Conservation (phyloP, 2,113 vertebrate genomes). For the Cyanoramphus novaezelandiae region DNA sequence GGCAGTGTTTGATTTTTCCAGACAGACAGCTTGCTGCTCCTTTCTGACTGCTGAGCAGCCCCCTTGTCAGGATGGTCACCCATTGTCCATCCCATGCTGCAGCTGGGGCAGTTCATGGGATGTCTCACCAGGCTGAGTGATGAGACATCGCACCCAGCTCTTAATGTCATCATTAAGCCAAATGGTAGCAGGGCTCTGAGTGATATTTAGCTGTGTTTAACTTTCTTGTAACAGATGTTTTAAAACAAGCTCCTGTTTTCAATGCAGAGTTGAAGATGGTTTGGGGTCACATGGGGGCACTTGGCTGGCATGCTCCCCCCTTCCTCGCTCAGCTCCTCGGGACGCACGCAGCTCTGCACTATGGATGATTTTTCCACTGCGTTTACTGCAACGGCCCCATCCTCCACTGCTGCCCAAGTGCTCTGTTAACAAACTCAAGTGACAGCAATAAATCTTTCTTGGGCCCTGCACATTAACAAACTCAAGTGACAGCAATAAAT, state of each 20-base stretch:
- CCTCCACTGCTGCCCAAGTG: background rate
- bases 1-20: background rate
- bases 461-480: background rate
- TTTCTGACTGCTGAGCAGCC: background rate
- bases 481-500: background rate
- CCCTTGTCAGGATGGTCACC: background rate
- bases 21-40: background rate
- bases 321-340: fast-evolving
- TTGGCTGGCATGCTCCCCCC: fast-evolving
- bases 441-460: background rate
- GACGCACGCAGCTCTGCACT: fast-evolving
- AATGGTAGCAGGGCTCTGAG: background rate
- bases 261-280: background rate
- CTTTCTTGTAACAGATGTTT: background rate
- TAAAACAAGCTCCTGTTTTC: background rate
- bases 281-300: background rate
- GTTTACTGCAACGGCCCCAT: background rate
- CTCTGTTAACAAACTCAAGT: background rate
- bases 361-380: background rate
- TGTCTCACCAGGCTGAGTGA: fast-evolving
- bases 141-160: background rate
- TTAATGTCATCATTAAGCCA: background rate
- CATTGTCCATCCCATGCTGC: fast-evolving
- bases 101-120: background rate
- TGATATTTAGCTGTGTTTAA: background rate